phyloP scores from a whole-genome alignment of 2,888 invertebrate species.

The Tyria jacobaeae region DNA sequence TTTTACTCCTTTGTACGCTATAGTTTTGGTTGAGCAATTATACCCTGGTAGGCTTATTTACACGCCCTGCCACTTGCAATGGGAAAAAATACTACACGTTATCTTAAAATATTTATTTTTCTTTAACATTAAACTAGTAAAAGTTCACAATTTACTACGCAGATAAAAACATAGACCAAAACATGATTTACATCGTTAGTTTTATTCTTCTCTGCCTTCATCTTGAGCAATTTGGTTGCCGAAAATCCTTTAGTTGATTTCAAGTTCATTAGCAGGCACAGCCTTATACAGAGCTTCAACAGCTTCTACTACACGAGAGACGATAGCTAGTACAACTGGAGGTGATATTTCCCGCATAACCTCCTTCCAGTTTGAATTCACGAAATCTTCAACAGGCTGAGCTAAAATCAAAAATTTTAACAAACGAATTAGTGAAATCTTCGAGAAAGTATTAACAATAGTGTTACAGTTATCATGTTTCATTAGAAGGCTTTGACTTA shows the following conservation, averaged over 20 bases:
- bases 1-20: too few species aligned
- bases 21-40: too few species aligned
- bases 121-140: neutral
- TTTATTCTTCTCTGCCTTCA: neutral
- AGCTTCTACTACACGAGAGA: slow-evolving; percentile 58
- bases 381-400: slow-evolving; percentile 65
- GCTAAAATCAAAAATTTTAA: slow-evolving; percentile 59
- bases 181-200: neutral
- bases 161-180: neutral
- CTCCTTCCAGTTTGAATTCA: slow-evolving; percentile 72
- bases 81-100: neutral
- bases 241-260: neutral
- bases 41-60: too few species aligned
- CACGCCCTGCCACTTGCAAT: too few species aligned
- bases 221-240: neutral
- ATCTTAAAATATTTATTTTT: neutral
- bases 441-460: neutral
- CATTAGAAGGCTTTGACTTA: neutral
- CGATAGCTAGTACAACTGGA: slow-evolving; percentile 69
- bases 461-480: neutral
- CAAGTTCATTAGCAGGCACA: slow-evolving; percentile 65
- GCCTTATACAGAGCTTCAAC: slow-evolving; percentile 67
- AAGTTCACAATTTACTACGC: neutral
- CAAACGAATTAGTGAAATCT: neutral
- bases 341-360: slow-evolving; percentile 77